Evolutionary conservation across 2,113 vertebrate genomes (phyloP), one percentile per base, ranked within the genome.

Genomic region (Tachysurus fulvidraco): DNA sequence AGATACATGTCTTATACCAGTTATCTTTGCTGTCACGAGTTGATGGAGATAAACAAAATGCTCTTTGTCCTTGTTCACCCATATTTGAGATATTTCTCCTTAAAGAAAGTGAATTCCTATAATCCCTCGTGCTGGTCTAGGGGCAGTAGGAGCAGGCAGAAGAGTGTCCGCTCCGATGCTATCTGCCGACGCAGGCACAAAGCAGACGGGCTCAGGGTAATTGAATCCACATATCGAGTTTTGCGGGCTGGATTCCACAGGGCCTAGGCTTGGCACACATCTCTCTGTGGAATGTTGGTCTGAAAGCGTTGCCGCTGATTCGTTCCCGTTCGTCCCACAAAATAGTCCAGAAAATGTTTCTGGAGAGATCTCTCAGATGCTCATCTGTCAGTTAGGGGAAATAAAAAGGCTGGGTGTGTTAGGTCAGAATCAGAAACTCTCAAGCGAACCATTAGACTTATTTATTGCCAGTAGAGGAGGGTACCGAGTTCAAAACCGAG

Each of bases 171-270:
- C 57, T 87, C 60, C 19, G 86, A 78, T 78, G 60, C 71, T 87
- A 83, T 81, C 81, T 85, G 77, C 65, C 83, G 28, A 84, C 81
- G 76, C 81, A 81, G 86, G 89, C 85, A 84, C 74, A 84, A 84
- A 83, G 84, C 87, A 83, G 81, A 69, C 85, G 67, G 83, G 87
- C 88, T 88, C 84, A 88, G 59, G 28, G 81, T 88, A 85, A 90
- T 88, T 88, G 78, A 77, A 90, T 90, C 89, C 84, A 84, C 87
- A 88, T 80, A 65, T 83, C 65, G 57, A 84, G 80, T 81, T 62
- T 84, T 86, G 54, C 30, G 76, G 83, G 81, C 8, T 83, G 81
- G 81, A 87, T 87, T 87, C 86, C 86, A 57, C 86, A 83, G 81
- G 81, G 86, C 73, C 54, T n/a, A 77, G 57, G 81, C 81, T 50